Evolutionary conservation across 2,888 invertebrate genomes (phyloP), one percentile per base, ranked within the genome.

Genomic region (Drosophila testacea): DNA sequence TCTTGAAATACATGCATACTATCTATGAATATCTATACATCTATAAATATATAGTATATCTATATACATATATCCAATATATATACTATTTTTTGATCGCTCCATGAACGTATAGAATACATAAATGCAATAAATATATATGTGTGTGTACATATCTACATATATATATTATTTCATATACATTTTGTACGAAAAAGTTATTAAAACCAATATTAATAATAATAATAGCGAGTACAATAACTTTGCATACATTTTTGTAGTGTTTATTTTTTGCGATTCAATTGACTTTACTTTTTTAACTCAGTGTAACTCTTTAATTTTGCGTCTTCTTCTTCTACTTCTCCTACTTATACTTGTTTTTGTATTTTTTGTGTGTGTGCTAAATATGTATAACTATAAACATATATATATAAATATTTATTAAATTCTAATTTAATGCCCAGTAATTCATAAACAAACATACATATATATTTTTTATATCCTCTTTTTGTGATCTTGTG

Each of bases 191-290:
- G 22, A 57, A 54, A 11, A 13, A 56, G 38, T 28, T 6, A 32
- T 32, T 7, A 32, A 7, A 5, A 6, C 1, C 5, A 28, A 41
- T 62, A 41, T 11, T 10, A 47, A 51, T 42, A 36, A 44, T 52
- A 13, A 36, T 52, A 63, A 65, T 70, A 79, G 77, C 63, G 69
- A 79, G 64, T 80, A 69, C 60, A 66, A 73, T 68, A 66, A 75
- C 60, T 73, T 85, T 83, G 86, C 81, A 83, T 83, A 83, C 81
- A 83, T 79, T 83, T 83, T 74, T 83, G 87, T 84, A 83, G 87
- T 86, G 84, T 83, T 83, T 75, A 76, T 72, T 79, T 70, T 71
- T 66, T 73, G 41, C 65, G 66, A 73, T 69, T 77, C 68, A 62
- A 77, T 65, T 65, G 44, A 57, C 46, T 63, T 79, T 59, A 57